phyloP scores from a whole-genome alignment of 2,888 invertebrate genomes.

The Idaea straminata region DNA sequence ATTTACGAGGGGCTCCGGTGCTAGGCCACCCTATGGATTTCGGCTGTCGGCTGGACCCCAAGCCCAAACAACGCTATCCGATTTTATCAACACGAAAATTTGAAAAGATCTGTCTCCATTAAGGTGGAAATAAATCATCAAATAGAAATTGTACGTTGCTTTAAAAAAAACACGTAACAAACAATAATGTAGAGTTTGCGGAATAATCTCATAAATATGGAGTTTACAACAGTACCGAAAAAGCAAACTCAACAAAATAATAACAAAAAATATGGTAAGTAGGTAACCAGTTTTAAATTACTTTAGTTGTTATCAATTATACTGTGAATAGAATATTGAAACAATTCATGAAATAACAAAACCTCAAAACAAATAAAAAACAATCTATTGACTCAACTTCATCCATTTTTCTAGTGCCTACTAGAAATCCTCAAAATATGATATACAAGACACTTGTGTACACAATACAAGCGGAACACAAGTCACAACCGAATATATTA shows the following conservation, averaged over 20 bases:
- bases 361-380: background rate
- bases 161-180: background rate
- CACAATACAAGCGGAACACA: conserved; percentile 1
- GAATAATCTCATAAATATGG: too few relatives aligned
- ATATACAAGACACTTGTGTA: conserved; percentile 2
- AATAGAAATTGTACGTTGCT: background rate
- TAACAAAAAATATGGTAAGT: too few relatives aligned
- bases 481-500: conserved; percentile 17
- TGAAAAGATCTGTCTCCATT: conserved; percentile 5
- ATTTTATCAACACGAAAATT: conserved; percentile 19
- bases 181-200: background rate
- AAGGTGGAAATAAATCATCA: background rate
- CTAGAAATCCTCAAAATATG: background rate
- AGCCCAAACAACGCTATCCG: conserved; percentile 27
- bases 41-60: conserved; percentile 33
- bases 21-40: conserved; percentile 42
- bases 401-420: background rate
- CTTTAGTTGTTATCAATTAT: too few relatives aligned
- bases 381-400: background rate
- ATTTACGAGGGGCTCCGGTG: conserved; percentile 69
- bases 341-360: background rate
- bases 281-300: too few relatives aligned
- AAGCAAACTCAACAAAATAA: too few relatives aligned
- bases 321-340: background rate
- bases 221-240: too few relatives aligned